Conservation (phyloP, 1,140 invertebrate genomes). For the Thrips palmi region DNA sequence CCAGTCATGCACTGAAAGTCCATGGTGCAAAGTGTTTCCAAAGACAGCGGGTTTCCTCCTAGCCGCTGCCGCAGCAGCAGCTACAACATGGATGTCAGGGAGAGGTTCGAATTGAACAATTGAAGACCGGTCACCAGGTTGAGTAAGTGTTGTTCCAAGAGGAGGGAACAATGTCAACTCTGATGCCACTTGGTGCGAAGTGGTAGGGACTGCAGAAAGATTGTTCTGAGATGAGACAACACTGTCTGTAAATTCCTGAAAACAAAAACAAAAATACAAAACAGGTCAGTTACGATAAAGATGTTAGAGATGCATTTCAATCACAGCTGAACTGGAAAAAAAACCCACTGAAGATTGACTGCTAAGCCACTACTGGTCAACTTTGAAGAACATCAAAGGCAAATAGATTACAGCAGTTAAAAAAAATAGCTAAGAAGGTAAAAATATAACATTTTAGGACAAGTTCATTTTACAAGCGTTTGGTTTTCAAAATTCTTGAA, state of each 20-base stretch:
- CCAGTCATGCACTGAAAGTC: slow-evolving; percentile 12
- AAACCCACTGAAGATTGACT: too few relatives aligned
- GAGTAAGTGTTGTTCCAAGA: too few relatives aligned
- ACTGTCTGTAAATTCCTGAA: slow-evolving; percentile 9
- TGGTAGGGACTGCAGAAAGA: slow-evolving; percentile 12
- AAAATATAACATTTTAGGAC: too few relatives aligned
- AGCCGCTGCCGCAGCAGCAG: background rate
- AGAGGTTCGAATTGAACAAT: slow-evolving; percentile 11
- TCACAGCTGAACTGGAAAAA: too few relatives aligned
- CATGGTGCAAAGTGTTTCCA: slow-evolving; percentile 5
- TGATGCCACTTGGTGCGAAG: slow-evolving; percentile 4
- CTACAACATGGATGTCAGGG: slow-evolving; percentile 7
- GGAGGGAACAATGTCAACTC: slow-evolving; percentile 17
- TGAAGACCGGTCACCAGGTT: slow-evolving; percentile 3
- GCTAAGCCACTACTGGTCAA: too few relatives aligned
- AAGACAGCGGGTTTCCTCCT: background rate
- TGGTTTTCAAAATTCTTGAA: too few relatives aligned
- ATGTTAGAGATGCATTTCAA: too few relatives aligned
- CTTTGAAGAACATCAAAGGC: too few relatives aligned
- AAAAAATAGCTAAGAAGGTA: too few relatives aligned
- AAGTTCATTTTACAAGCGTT: too few relatives aligned
- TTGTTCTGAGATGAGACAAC: slow-evolving; percentile 1
- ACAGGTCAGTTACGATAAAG: too few relatives aligned
- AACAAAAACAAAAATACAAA: background rate
- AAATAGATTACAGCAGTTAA: too few relatives aligned